Evolutionary conservation across 2,113 vertebrate species (phyloP).

Genomic region (Thomomys bottae): DNA sequence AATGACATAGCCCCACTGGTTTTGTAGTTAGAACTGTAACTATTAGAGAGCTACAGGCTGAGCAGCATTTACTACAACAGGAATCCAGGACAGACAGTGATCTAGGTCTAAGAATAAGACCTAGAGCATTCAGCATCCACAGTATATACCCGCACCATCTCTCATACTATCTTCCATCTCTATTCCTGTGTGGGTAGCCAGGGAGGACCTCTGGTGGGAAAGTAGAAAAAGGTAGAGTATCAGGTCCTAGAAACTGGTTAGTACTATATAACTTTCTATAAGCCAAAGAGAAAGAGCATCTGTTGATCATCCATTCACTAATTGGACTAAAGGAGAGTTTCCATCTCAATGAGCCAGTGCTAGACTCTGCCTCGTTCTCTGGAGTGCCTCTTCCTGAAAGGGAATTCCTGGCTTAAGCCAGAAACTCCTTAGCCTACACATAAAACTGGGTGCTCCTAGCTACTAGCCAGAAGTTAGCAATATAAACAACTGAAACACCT

Average conservation of each 20-base stretch:
- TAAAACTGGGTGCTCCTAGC: neutral
- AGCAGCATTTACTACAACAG: neutral
- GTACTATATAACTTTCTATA: neutral
- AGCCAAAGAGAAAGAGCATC: slow-evolving; percentile 14
- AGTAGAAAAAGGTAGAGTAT: neutral
- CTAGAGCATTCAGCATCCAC: neutral
- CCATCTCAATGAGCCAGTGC: neutral
- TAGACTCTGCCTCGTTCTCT: neutral
- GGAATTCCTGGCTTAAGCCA: neutral
- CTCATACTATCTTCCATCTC: neutral
- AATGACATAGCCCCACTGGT: neutral
- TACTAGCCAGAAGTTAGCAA: neutral
- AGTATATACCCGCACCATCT: neutral
- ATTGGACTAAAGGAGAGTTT: neutral
- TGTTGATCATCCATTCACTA: slow-evolving; percentile 53
- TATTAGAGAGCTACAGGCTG: neutral
- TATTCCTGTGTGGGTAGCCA: neutral
- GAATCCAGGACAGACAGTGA: neutral
- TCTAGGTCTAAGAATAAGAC: neutral
- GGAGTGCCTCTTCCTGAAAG: neutral
- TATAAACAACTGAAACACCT: neutral
- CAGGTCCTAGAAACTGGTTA: slow-evolving; percentile 14
- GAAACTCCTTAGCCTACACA: neutral
- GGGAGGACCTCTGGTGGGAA: neutral
- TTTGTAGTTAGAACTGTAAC: neutral